These are phyloP conservation scores for Epiblema foenella DNA, from an alignment of 2,888 invertebrate genomes.

Conservation along the genomic window DNA sequence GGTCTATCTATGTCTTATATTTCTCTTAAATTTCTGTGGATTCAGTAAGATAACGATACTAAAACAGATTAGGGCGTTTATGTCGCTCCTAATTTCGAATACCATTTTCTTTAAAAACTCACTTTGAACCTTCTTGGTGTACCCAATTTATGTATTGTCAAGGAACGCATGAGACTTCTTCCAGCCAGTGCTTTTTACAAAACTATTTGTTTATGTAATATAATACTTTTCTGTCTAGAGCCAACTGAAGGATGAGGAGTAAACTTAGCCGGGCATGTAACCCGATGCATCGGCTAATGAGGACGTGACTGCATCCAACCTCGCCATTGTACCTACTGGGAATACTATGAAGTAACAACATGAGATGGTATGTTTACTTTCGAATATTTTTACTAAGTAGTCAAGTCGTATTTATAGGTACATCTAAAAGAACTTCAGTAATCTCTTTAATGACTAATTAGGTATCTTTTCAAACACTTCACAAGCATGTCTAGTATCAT, in stretches of 20 bases:
- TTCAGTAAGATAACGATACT: not conserved
- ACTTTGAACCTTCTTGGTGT: not conserved
- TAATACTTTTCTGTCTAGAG: slow-evolving; percentile 6
- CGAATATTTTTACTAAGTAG: not conserved
- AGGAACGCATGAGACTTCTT: not conserved
- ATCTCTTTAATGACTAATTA: not conserved
- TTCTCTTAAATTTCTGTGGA: not conserved
- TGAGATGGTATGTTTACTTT: not conserved
- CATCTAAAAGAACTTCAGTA: not conserved
- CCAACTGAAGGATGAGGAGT: slow-evolving; percentile 15
- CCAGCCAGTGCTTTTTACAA: not conserved
- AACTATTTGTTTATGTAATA: slow-evolving; percentile 15
- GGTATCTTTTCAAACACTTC: not conserved
- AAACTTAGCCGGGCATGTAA: slow-evolving; percentile 57
- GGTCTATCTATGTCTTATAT: not conserved
- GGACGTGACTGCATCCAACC: slow-evolving; percentile 71
- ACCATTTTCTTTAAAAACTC: not conserved
- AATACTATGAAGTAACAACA: slow-evolving; percentile 47
- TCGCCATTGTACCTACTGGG: slow-evolving; percentile 50
- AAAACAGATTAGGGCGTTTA: not conserved
- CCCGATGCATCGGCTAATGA: slow-evolving; percentile 71
- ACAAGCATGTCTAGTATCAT: not conserved
- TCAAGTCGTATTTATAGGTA: not conserved
- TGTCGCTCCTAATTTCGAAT: not conserved
- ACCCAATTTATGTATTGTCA: not conserved